Evolutionary conservation across 2,113 vertebrate species (phyloP).

Genomic region (Otocyon megalotis): DNA sequence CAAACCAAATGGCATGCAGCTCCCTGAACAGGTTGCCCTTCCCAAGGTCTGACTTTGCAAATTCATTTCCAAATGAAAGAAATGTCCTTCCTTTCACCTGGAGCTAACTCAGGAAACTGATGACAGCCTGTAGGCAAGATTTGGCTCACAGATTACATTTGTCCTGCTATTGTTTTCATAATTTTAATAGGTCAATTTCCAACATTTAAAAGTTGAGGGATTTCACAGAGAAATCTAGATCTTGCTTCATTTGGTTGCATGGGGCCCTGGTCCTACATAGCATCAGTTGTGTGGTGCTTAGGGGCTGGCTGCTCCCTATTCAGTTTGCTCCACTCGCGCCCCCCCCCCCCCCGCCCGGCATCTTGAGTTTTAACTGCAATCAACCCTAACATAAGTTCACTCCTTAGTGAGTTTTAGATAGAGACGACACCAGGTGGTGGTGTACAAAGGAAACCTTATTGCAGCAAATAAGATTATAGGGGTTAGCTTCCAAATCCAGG

Average conservation of each 20-base stretch:
- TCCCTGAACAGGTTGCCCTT: background rate
- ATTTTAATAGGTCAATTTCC: background rate
- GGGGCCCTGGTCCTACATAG: background rate
- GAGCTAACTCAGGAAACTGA: background rate
- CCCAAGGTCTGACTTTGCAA: background rate
- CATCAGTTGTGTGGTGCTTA: background rate
- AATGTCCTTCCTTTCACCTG: background rate
- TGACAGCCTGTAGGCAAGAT: background rate
- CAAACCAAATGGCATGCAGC: background rate
- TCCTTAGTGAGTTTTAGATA: background rate
- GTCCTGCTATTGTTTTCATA: background rate
- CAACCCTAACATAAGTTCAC: background rate
- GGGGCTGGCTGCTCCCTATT: background rate
- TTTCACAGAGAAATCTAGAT: background rate
- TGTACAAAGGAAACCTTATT: background rate
- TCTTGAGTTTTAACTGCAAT: background rate
- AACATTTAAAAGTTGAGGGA: background rate
- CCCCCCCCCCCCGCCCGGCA: rapidly evolving
- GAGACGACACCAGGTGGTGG: background rate
- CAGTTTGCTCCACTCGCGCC: rapidly evolving
- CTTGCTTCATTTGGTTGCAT: background rate
- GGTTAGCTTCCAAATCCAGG: background rate
- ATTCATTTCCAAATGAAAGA: background rate
- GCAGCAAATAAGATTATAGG: background rate
- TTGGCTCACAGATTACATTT: background rate